Conservation (phyloP, 2,113 vertebrate species). For the Leucopsar rothschildi region DNA sequence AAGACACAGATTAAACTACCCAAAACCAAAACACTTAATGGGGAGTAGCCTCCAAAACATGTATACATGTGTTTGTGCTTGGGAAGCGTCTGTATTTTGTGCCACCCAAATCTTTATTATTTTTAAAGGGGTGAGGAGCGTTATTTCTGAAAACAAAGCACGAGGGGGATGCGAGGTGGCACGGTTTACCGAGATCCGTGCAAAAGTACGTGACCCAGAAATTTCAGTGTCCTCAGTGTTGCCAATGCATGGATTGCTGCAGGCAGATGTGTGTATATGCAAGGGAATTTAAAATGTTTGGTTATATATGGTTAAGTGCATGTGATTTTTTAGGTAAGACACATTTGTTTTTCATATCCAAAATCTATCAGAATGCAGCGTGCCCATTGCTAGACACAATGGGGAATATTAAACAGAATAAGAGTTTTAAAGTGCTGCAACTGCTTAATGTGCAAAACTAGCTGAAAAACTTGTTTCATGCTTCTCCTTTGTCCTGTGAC, state of each 20-base stretch:
- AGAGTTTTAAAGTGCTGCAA: not conserved
- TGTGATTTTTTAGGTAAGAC: not conserved
- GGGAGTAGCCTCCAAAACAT: not conserved
- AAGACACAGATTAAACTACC: not conserved
- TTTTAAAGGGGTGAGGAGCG: not conserved
- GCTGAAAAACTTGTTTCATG: not conserved
- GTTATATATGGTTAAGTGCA: not conserved
- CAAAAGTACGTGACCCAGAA: not conserved
- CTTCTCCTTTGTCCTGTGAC: not conserved
- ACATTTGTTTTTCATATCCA: not conserved
- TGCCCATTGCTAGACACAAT: not conserved
- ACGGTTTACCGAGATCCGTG: not conserved
- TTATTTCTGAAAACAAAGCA: not conserved
- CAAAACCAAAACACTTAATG: not conserved
- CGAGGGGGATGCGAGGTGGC: fast-evolving
- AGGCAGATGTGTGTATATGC: not conserved
- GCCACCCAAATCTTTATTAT: not conserved
- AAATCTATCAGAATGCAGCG: not conserved
- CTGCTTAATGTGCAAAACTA: not conserved
- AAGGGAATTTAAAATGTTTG: not conserved
- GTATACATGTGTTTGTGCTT: not conserved
- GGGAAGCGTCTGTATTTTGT: not conserved
- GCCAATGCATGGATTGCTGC: not conserved
- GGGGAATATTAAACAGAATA: not conserved
- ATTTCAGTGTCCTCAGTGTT: not conserved